These are phyloP conservation scores for Scopus umbretta DNA, from an alignment of 2,113 vertebrate species.

Conservation along the genomic window DNA sequence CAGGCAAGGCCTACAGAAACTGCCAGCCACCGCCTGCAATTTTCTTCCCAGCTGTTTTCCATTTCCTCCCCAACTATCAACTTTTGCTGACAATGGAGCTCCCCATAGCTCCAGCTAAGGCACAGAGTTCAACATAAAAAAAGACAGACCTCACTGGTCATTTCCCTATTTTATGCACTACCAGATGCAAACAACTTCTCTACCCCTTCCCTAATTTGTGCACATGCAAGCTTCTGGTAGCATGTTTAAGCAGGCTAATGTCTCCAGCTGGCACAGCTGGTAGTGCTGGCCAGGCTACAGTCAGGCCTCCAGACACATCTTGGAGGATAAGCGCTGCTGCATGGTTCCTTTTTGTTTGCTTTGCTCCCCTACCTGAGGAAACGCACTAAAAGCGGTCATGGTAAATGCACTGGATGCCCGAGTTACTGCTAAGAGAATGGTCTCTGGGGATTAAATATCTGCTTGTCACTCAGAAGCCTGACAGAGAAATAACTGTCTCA, in stretches of 20 bases:
- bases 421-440: not conserved
- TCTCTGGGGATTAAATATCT: not conserved
- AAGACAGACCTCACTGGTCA: not conserved
- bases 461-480: not conserved
- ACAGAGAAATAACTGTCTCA: not conserved
- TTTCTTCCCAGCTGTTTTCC: not conserved
- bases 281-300: fast-evolving
- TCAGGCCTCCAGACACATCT: not conserved
- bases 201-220: not conserved
- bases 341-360: not conserved
- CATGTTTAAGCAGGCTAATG: not conserved
- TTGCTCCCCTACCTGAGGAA: not conserved
- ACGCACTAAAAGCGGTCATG: not conserved
- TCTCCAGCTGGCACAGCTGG: not conserved
- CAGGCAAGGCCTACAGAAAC: not conserved
- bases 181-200: not conserved
- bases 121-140: not conserved
- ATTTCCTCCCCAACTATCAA: not conserved
- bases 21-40: not conserved
- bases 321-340: not conserved
- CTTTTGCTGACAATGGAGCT: not conserved
- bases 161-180: not conserved
- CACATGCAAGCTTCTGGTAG: not conserved
- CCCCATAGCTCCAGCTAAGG: not conserved
- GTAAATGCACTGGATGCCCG: not conserved